These are phyloP conservation scores for Chiloscyllium plagiosum DNA, from an alignment of 2,113 vertebrate species.

Conservation along the genomic window DNA sequence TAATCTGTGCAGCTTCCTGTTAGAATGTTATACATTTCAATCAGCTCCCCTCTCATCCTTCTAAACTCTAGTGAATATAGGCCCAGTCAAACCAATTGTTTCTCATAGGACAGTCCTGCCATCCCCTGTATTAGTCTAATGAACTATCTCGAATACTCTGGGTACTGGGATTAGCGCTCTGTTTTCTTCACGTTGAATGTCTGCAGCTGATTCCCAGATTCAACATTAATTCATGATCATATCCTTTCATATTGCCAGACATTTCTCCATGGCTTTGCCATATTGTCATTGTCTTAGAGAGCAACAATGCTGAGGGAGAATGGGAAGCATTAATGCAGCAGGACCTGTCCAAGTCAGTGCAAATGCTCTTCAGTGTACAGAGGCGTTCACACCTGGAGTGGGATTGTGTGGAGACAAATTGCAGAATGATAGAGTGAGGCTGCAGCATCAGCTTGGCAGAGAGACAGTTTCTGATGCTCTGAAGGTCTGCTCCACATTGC, in stretches of 20 bases:
- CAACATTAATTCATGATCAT: background rate
- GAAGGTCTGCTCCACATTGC: too few species aligned
- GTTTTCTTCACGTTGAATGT: background rate
- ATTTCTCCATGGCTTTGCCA: background rate
- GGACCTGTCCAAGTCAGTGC: background rate
- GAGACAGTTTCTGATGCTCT: background rate
- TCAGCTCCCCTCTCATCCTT: too few species aligned
- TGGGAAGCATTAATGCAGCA: background rate
- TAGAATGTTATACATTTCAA: too few species aligned
- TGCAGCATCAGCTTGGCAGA: background rate
- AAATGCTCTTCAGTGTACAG: background rate
- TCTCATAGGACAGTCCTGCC: too few species aligned
- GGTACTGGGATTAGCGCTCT: background rate
- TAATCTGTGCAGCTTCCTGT: too few species aligned
- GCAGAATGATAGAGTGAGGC: too few species aligned
- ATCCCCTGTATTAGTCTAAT: too few species aligned
- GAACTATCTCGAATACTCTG: background rate
- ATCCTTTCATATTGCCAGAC: background rate
- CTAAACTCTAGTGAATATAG: too few species aligned
- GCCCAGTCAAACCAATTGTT: too few species aligned
- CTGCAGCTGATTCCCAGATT: background rate
- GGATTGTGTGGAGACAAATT: background rate
- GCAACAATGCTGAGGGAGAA: background rate
- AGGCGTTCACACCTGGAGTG: background rate
- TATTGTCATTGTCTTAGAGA: background rate